Evolutionary conservation across 2,113 vertebrate genomes (phyloP).

Genomic region (Bos indicus): DNA sequence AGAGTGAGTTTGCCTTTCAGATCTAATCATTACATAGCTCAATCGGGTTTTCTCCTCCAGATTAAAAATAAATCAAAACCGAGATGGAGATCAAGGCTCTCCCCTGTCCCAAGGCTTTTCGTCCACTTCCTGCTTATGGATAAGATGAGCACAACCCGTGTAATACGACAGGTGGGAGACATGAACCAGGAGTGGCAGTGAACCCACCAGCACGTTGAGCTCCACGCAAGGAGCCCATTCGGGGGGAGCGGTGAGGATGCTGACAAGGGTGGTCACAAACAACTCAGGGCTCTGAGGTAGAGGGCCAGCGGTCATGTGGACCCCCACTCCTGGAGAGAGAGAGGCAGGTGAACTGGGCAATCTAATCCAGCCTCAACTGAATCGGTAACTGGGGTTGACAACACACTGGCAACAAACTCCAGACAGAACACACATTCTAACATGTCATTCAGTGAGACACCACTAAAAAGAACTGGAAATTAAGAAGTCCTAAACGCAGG

Average conservation of each 20-base stretch:
- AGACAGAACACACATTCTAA: not conserved
- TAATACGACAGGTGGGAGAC: not conserved
- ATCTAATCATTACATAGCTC: not conserved
- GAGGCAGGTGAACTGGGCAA: slow-evolving; percentile 9
- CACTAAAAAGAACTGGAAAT: not conserved
- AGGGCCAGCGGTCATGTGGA: not conserved
- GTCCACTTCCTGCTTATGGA: not conserved
- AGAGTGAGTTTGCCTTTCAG: not conserved
- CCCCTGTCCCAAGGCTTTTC: not conserved
- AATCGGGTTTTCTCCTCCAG: not conserved
- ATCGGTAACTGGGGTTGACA: not conserved
- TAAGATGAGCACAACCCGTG: not conserved
- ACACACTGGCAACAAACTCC: not conserved
- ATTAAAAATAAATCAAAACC: not conserved
- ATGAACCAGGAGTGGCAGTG: not conserved
- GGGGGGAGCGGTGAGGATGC: not conserved
- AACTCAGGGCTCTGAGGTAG: slow-evolving; percentile 58
- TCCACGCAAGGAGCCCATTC: not conserved
- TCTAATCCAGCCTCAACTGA: not conserved
- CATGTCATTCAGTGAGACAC: not conserved
- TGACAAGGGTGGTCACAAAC: not conserved
- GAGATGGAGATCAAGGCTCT: not conserved
- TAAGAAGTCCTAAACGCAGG: slow-evolving; percentile 55
- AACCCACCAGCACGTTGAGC: not conserved
- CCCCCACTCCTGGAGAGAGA: slow-evolving; percentile 41